Percentiles rank a stretch among this genome's conserved stretches.
phyloP scores from a whole-genome alignment of 23 tunicate genomes.

The Ciona savignyi region DNA sequence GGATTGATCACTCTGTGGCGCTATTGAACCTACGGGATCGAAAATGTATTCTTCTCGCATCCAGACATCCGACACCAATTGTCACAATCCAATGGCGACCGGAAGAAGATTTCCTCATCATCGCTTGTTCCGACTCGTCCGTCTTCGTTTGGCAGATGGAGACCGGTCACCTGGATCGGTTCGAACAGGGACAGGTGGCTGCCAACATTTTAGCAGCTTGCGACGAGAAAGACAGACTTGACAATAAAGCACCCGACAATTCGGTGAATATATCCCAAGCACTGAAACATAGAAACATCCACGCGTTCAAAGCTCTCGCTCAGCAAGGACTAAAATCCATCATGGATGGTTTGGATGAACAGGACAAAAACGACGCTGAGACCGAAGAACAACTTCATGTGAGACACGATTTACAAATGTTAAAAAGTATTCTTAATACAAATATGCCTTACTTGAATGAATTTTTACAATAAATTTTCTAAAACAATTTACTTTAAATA shows the following conservation, averaged over 20 bases:
- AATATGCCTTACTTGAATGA: too few species aligned
- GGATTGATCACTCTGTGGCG: constrained; percentile 80
- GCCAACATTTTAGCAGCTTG: constrained; percentile 45
- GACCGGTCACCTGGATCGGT: constrained; percentile 90
- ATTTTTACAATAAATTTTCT: too few species aligned
- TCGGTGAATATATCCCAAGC: constrained; percentile 61
- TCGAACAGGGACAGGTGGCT: constrained; percentile 49
- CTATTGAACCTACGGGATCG: constrained; percentile 72
- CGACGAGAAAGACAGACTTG: constrained; percentile 17
- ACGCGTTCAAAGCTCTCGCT: constrained; percentile 77
- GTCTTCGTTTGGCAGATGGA: constrained; percentile 97
- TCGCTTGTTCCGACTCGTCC: constrained; percentile 54
- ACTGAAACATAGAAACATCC: constrained; percentile 34
- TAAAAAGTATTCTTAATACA: too few species aligned
- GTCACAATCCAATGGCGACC: constrained; percentile 74
- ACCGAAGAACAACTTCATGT: not conserved
- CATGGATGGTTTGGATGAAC: constrained; percentile 35
- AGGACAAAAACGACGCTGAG: not conserved
- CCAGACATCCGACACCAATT: constrained; percentile 72
- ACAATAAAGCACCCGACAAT: constrained; percentile 2
- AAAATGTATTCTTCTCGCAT: constrained; percentile 82
- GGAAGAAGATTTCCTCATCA: constrained; percentile 72
- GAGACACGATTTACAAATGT: too few species aligned
- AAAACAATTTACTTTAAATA: not conserved
- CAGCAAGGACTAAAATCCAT: constrained; percentile 66